Evolutionary conservation across 2,797 vertebrate species (phyloP).

Genomic region (Pangasius sanitwongsei): DNA sequence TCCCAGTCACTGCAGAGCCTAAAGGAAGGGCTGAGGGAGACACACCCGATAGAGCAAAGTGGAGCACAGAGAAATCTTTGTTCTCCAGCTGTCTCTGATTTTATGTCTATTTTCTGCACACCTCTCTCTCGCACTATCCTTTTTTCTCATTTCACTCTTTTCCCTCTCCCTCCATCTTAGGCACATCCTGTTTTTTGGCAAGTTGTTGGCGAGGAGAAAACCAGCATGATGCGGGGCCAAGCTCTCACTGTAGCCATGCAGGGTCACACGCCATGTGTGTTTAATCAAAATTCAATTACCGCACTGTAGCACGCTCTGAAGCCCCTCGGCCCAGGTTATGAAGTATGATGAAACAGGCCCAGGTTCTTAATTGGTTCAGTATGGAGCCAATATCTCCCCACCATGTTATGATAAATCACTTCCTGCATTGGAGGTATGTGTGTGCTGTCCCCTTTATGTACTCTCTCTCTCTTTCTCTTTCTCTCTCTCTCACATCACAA

Average conservation of each 20-base stretch:
- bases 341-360: conserved; percentile 86
- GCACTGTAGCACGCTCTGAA: conserved; percentile 85
- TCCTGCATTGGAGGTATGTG: conserved; percentile 85
- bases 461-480: conserved; percentile 11
- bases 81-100: conserved; percentile 82
- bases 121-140: conserved; percentile 47
- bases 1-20: not conserved
- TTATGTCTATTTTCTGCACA: conserved; percentile 59
- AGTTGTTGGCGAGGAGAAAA: conserved; percentile 77
- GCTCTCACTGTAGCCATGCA: conserved; percentile 67
- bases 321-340: conserved; percentile 85
- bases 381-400: conserved; percentile 84
- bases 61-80: conserved; percentile 75
- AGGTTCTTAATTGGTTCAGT: conserved; percentile 88
- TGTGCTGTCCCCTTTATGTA: conserved; percentile 59
- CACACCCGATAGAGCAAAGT: conserved; percentile 16
- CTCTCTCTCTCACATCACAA: conserved; percentile 6
- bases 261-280: conserved; percentile 90
- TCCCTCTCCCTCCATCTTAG: conserved; percentile 61
- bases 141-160: conserved; percentile 3
- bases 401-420: conserved; percentile 89
- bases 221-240: conserved; percentile 79
- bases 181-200: conserved; percentile 88
- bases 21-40: not conserved
- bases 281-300: conserved; percentile 97